phyloP scores from a whole-genome alignment of 2,797 vertebrate genomes.

The Melanotaenia nigrans region DNA sequence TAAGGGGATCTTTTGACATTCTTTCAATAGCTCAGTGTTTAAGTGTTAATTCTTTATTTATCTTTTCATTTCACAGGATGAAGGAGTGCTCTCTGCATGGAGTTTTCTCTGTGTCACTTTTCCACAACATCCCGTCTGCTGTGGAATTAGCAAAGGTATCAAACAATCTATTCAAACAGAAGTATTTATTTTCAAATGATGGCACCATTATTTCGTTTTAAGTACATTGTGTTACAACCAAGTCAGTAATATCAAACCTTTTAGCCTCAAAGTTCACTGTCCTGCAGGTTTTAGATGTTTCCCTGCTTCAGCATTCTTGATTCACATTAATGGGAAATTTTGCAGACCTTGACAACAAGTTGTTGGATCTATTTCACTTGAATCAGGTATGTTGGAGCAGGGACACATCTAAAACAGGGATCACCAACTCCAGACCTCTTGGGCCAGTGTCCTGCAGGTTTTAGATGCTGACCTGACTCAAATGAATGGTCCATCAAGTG shows the following conservation, averaged over 20 bases:
- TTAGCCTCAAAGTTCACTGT: neutral
- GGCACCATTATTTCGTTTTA: no score
- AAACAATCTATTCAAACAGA: neutral
- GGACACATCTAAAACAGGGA: no score
- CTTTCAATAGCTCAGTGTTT: neutral
- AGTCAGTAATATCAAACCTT: no score
- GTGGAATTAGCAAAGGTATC: constrained; percentile 91
- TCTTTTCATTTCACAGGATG: constrained; percentile 78
- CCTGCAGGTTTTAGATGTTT: neutral
- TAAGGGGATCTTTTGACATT: no score
- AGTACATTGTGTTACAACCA: no score
- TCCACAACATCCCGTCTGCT: constrained; percentile 87
- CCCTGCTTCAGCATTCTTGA: neutral
- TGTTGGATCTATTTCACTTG: neutral
- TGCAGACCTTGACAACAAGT: no score
- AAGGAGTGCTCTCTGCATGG: constrained; percentile 89
- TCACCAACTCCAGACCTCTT: no score
- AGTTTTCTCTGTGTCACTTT: constrained; percentile 86
- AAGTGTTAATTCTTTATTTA: constrained; percentile 3
- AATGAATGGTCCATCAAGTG: no score
- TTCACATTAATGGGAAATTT: neutral
- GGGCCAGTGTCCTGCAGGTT: no score
- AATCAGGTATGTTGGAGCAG: neutral
- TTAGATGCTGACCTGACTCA: no score
- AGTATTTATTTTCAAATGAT: neutral